Base-by-base conservation (phyloP, 2,888 invertebrate genomes). In the Thereva unica region DNA sequence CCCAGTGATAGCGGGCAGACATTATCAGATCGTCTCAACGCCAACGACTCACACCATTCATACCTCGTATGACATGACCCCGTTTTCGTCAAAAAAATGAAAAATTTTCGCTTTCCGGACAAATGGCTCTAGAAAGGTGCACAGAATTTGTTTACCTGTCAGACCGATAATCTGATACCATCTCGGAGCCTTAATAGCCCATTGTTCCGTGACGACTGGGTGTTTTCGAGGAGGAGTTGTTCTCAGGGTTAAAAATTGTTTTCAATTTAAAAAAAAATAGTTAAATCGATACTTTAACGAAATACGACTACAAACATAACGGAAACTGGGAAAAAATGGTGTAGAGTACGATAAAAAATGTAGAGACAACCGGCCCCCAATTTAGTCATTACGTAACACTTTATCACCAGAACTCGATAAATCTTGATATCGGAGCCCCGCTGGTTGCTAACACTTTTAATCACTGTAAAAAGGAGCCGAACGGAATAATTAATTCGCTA, bases 111-210 rank as follows among this genome's bases (percentile, higher is more conserved):
- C 38, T 34, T 44, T 41, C 44, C 10, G 42, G 35, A 42, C 42
- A 56, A 56, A 42, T 56, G 56, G 44, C 44, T 23, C 56, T 56
- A 35, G 10, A 56, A 56, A 56, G 56, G 56, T 56, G 56, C 56
- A 56, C 56, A 56, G 44, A 56, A 56, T 56, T 56, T 56, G 56
- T 23, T 56, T 56, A 44, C 38, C 56, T 56, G 56, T 56, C 56
- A 56, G 42, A 44, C 56, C 42, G 44, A 41, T 56, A 34, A n/a
- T 23, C 38, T 44, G 56, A 56, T 56, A 56, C 44, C 34, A 56
- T 56, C 56, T 44, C 12, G 44, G n/a, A 34, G 34, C 34, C 44
- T 56, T 56, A 56, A 56, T 56, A 44, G 44, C 44, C 38, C 37
- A 56, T 56, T 56, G 56, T 56, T 44, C 38, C 53, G 53, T 10